Evolutionary conservation across 2,797 vertebrate genomes (phyloP).

Genomic region (Delichon dasypus): DNA sequence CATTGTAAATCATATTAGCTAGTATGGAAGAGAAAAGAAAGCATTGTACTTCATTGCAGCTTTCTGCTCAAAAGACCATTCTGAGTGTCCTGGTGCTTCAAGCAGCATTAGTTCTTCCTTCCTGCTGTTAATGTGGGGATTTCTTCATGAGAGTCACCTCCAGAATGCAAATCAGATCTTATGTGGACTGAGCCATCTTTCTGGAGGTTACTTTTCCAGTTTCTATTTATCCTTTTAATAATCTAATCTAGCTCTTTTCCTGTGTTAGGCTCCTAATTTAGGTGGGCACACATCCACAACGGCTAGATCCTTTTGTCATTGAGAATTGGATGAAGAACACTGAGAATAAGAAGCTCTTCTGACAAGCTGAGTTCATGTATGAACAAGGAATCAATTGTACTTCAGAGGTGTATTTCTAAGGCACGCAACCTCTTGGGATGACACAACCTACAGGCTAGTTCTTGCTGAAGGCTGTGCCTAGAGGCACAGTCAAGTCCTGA

Average conservation of each 20-base stretch:
- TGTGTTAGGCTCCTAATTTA: neutral
- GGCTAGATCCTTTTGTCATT: neutral
- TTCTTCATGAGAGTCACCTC: neutral
- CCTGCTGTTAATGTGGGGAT: neutral
- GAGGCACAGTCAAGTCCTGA: neutral
- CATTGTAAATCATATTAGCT: neutral
- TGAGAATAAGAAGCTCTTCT: neutral
- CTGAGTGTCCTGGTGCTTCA: neutral
- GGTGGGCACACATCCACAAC: neutral
- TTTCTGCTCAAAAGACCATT: neutral
- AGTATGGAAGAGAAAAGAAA: neutral
- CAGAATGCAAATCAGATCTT: neutral
- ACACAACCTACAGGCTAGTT: neutral
- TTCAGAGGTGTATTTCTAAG: neutral
- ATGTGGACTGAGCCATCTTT: neutral
- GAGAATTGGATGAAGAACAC: neutral
- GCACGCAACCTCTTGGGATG: neutral
- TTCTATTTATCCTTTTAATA: neutral
- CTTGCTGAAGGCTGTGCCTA: constrained; percentile 36
- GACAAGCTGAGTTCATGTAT: constrained; percentile 2
- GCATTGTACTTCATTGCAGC: neutral
- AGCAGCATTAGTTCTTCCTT: neutral
- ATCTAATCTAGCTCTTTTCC: neutral
- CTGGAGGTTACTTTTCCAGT: neutral
- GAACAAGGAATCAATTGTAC: constrained; percentile 19